These are phyloP conservation scores for Corbicula japonica DNA, from an alignment of 2,888 invertebrate species.

Conservation along the genomic window DNA sequence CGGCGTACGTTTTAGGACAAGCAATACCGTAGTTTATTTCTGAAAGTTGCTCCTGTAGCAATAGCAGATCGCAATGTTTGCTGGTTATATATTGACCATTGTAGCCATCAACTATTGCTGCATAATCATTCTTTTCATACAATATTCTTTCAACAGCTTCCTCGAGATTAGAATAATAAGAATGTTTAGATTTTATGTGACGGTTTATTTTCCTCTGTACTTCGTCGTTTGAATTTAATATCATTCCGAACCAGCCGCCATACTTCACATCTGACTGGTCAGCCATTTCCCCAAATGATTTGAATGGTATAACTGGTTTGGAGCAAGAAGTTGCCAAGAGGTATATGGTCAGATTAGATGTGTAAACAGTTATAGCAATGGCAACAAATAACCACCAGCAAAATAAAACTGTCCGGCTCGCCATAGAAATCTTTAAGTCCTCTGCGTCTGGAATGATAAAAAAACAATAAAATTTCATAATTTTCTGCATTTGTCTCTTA, in stretches of 20 bases:
- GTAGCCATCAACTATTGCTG: constrained; percentile 43
- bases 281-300: constrained; percentile 49
- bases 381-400: constrained; percentile 34
- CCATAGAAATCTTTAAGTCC: constrained; percentile 1
- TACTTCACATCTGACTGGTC: constrained; percentile 38
- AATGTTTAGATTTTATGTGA: constrained; percentile 33
- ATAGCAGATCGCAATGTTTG: constrained; percentile 36
- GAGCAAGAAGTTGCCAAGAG: constrained; percentile 6
- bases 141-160: constrained; percentile 37
- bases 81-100: constrained; percentile 30
- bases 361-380: constrained; percentile 9
- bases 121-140: constrained; percentile 14
- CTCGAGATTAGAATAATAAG: constrained; percentile 27
- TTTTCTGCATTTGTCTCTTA: not conserved
- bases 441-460: constrained; percentile 10
- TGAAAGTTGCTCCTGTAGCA: constrained; percentile 44
- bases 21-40: constrained; percentile 34
- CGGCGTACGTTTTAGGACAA: constrained; percentile 8
- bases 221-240: constrained; percentile 36
- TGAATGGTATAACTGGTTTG: constrained; percentile 42
- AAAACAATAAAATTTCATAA: not conserved
- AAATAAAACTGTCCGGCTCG: constrained; percentile 10
- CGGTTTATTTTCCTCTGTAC: constrained; percentile 40
- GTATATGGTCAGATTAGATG: constrained; percentile 27
- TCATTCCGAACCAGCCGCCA: constrained; percentile 55